Base-by-base conservation (phyloP, 2,797 vertebrate species). In the Myotis pilosus region DNA sequence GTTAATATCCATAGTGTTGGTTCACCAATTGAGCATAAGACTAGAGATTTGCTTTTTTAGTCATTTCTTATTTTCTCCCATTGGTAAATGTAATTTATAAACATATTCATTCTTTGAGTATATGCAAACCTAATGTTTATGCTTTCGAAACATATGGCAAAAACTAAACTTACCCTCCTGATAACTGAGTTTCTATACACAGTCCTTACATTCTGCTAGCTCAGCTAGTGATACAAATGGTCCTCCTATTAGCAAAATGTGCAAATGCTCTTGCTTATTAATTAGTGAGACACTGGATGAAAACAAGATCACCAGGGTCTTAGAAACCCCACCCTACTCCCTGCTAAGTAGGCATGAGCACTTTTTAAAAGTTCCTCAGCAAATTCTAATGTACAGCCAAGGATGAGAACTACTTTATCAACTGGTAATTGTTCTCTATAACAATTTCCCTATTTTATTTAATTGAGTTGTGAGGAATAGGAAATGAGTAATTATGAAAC, bases 371-470 rank as follows among this genome's bases (percentile, higher is more conserved):
- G 15, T 82, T 80, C 11, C 33, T 72, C 7, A 78, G 69, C n/a
- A 81, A 62, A n/a, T 78, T 51, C 33, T 60, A 55, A 57, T 10
- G 22, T 44, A 10, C 1, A 25, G 13, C 2, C 11, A 74, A 33
- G 17, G 38, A 55, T 25, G 55, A 91, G 19, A 51, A 49, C 17
- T 4, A 5, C 15, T 62, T 13, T 78, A 57, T 47, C 51, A 64
- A 66, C 4, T 57, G 30, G 28, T 30, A 44, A 79, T 44, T 57
- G 19, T 90, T 62, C 81, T 69, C 33, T 79, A 41, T 30, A 47
- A 23, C 44, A 72, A 8, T 74, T 87, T 95, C 30, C 75, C 36
- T 55, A 36, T 79, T 96, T 87, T 74, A 28, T 96, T 87, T 74
- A 28, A 53, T 22, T 51, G 33, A 68, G 38, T 80, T 87, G 28